phyloP scores from a whole-genome alignment of 2,113 vertebrate species.

The Ammospiza nelsoni region DNA sequence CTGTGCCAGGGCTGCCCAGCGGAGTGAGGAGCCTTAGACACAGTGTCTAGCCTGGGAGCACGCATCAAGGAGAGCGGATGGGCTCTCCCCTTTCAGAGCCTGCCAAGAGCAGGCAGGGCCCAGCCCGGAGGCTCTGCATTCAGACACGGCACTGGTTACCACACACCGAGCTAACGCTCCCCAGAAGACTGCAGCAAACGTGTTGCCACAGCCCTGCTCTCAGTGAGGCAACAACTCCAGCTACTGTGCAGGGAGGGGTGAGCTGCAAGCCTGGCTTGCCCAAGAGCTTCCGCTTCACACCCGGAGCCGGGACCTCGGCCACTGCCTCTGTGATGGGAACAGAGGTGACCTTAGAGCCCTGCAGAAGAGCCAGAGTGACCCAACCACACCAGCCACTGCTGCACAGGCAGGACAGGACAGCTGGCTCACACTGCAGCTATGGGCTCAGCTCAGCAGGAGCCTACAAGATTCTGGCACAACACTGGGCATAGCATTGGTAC shows the following conservation, averaged over 20 bases:
- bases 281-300: constrained; percentile 1
- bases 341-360: background rate
- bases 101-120: constrained; percentile 47
- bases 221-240: constrained; percentile 6
- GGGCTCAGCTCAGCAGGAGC: background rate
- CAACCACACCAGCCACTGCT: background rate
- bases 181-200: constrained; percentile 32
- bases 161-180: constrained; percentile 12
- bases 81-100: constrained; percentile 42
- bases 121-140: constrained; percentile 49
- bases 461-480: background rate
- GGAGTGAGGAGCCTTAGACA: background rate
- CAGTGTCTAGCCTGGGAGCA: constrained; percentile 30
- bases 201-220: constrained; percentile 31
- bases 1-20: background rate
- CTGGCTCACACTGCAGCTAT: background rate
- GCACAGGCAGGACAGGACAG: accelerated
- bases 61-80: constrained; percentile 2
- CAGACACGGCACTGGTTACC: constrained; percentile 7
- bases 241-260: background rate
- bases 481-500: background rate
- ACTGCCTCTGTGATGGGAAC: background rate
- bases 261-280: background rate
- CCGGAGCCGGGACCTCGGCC: background rate
- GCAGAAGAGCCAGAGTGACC: background rate